These are phyloP conservation scores for Chromis chromis DNA, from an alignment of 2,797 vertebrate species.

Conservation along the genomic window DNA sequence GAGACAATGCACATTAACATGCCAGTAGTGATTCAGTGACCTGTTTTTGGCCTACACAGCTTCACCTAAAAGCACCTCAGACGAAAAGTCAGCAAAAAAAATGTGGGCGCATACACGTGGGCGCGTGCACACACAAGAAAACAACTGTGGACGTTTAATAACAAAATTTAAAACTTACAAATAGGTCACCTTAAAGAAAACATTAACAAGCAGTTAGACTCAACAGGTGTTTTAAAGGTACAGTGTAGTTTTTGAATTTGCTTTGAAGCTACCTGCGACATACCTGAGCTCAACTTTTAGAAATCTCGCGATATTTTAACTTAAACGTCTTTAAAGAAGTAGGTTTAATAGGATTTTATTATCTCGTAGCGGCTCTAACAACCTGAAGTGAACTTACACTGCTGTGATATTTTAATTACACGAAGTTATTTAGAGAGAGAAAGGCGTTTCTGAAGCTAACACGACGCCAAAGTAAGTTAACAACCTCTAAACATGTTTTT, in stretches of 20 bases:
- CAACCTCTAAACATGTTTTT: not conserved
- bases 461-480: not conserved
- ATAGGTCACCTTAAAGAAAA: slow-evolving; percentile 49
- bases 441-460: not conserved
- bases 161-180: slow-evolving; percentile 3
- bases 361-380: not conserved
- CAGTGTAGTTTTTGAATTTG: no score
- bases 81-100: not conserved
- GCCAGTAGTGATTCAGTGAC: slow-evolving; percentile 32
- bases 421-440: slow-evolving; percentile 10
- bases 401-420: slow-evolving; percentile 28
- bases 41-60: slow-evolving; percentile 21
- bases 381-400: not conserved
- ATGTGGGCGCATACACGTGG: not conserved
- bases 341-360: not conserved
- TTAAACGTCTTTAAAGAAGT: not conserved
- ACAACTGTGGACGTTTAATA: not conserved
- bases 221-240: not conserved
- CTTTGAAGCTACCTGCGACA: slow-evolving; percentile 46
- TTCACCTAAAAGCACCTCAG: not conserved
- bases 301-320: not conserved
- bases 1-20: slow-evolving; percentile 46
- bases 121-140: not conserved
- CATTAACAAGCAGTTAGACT: slow-evolving; percentile 17
- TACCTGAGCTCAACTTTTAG: slow-evolving; percentile 48